Evolutionary conservation across 2,797 vertebrate species (phyloP), one percentile per base, ranked within the genome.

Genomic region (Cichlasoma orientale): DNA sequence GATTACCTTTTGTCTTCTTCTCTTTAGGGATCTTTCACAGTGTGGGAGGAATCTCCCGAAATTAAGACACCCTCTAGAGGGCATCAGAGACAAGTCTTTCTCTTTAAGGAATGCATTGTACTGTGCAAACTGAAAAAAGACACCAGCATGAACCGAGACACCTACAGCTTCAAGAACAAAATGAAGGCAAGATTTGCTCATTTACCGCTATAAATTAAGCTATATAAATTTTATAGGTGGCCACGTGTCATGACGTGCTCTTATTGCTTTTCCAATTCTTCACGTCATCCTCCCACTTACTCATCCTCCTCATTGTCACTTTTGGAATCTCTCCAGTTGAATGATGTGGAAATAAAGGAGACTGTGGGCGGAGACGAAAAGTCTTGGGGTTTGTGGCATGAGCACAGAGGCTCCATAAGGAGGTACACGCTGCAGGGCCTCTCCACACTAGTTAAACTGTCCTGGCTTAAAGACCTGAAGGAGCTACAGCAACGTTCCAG

Each of bases 31-130:
- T 93, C 97, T 53, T 98, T 99, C 86, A 96, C 96, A 0, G 97
- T 99, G 27, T 99, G 97, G 98, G 98, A 99, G 83, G 98, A 98
- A 44, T 95, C 97, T 0, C 97, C 97, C 0, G 98, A 98, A 13
- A 95, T 96, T 0, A 95, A 97, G 77, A 94, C 96, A 66, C 92
- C 97, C 12, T 96, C 97, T 90, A 97, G 98, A 89, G 98, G 98
- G 85, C 98, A 99, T 88, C 98, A 97, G 84, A 97, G 98, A 78
- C 97, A 99, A 0, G 94, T 97, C 31, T 99, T 99, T 92, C 97
- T 99, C 83, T 99, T 99, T 88, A 98, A 95, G 86, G 97, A 97
- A 21, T 97, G 98, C 14, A 90, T 99, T 61, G 94, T 99, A 11
- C 95, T 99, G 90, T 99, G 98, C 89, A 99, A 99, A 86, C 94